phyloP scores from a whole-genome alignment of 53 echinoderm and acorn worm genomes.

The Luidia sarsii region DNA sequence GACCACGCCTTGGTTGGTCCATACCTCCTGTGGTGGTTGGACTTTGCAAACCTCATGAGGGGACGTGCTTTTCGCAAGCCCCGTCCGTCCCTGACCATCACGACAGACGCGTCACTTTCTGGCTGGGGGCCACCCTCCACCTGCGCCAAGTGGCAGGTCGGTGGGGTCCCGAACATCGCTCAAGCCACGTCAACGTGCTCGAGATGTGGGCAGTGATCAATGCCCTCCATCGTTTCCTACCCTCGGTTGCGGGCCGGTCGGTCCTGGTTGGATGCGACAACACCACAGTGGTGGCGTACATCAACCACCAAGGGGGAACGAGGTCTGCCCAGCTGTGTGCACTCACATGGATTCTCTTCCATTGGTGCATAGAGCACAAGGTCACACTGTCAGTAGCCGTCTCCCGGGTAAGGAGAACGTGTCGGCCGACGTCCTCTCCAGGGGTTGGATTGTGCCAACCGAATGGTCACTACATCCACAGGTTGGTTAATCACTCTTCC shows the following conservation, averaged over 20 bases:
- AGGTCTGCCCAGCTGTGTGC: background rate
- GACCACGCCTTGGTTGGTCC: background rate
- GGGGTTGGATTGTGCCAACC: background rate
- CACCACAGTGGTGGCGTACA: no score
- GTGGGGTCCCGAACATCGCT: background rate
- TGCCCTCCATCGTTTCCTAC: background rate
- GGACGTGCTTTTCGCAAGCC: background rate
- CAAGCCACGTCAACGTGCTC: background rate
- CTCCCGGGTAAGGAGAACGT: background rate
- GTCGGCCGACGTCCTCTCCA: background rate
- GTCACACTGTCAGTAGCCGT: background rate
- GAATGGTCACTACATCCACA: background rate
- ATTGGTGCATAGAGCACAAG: background rate
- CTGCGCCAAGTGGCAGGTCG: background rate
- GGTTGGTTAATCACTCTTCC: background rate
- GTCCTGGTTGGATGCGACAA: background rate
- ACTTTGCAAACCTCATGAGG: background rate
- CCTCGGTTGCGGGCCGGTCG: background rate
- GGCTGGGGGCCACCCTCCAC: no score
- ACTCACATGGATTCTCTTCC: background rate
- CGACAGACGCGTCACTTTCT: background rate
- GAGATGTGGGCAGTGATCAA: no score
- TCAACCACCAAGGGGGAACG: background rate
- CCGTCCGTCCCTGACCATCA: background rate
- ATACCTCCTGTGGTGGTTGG: background rate